Conservation (phyloP, 2,113 vertebrate genomes). For the Tragelaphus buxtoni region DNA sequence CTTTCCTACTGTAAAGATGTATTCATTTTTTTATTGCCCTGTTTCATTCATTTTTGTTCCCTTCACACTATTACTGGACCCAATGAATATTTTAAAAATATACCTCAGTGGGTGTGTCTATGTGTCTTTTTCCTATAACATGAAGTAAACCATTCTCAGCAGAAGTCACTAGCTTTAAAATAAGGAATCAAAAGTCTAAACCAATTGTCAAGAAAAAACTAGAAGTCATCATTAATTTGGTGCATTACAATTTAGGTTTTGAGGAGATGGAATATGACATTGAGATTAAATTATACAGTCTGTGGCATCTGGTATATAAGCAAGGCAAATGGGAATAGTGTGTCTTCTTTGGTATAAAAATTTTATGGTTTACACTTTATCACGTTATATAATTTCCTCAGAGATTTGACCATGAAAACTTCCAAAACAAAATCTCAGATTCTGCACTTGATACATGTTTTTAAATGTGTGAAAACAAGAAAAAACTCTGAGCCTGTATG, state of each 20-base stretch:
- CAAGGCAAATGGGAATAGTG: background rate
- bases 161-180: conserved; percentile 8
- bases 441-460: background rate
- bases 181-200: background rate
- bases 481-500: background rate
- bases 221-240: background rate
- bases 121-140: background rate
- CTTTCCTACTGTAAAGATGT: background rate
- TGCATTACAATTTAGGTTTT: background rate
- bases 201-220: background rate
- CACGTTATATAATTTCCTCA: background rate
- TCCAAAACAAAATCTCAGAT: background rate
- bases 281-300: background rate
- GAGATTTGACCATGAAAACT: background rate
- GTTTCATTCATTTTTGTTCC: background rate
- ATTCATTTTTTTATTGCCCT: background rate
- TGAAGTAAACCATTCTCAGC: background rate
- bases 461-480: background rate
- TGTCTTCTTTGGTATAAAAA: background rate
- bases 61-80: background rate
- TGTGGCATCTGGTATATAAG: background rate
- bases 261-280: background rate
- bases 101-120: background rate
- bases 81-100: background rate
- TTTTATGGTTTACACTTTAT: background rate